Base-by-base conservation (phyloP, 2,797 vertebrate species). In the Myotis findleyi region DNA sequence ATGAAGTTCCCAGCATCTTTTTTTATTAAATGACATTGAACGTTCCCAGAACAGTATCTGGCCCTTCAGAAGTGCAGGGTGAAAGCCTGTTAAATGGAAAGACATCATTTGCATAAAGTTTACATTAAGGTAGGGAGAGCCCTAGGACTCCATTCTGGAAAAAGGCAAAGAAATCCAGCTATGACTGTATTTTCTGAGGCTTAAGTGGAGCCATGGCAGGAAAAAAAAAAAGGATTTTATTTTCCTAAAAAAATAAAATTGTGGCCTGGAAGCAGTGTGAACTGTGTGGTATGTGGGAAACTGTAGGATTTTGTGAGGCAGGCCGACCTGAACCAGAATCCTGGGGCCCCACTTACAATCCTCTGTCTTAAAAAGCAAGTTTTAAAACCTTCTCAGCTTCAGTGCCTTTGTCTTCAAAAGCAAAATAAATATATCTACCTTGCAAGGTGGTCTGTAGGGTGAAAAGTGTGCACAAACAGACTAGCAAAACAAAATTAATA, bases 161-260 rank as follows among this genome's bases (percentile, higher is more conserved):
- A 49, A 68, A 91, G 47, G 75, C 51, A 94, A 73, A 53, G 38
- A 82, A 81, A 87, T 87, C 27, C 82, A 87, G 21, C 68, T 14
- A n/a, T 0, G 33, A 51, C 21, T 44, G 7, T 66, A 72, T 69
- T 89, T 96, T 69, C 81, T 87, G 72, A 92, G 41, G 73, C 27
- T 53, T 49, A 85, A 41, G 41, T 30, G 44, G 72, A 79, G 64
- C 75, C 51, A 69, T 20, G 62, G 30, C 36, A 89, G 47, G 44
- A 79, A 64, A 47, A 47, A 2, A 47, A 44, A 59, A 59, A 93
- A 72, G 41, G 13, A 89, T 11, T 84, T 69, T 44, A 80, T 92
- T 93, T 77, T 91, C 64, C 41, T 94, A 38, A 89, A 64, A 84
- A 86, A 79, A 69, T 13, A 91, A 86, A 86, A 73, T 1, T 73